Conservation (phyloP, 2,888 invertebrate genomes). For the Zhuqinia jingwanae region DNA sequence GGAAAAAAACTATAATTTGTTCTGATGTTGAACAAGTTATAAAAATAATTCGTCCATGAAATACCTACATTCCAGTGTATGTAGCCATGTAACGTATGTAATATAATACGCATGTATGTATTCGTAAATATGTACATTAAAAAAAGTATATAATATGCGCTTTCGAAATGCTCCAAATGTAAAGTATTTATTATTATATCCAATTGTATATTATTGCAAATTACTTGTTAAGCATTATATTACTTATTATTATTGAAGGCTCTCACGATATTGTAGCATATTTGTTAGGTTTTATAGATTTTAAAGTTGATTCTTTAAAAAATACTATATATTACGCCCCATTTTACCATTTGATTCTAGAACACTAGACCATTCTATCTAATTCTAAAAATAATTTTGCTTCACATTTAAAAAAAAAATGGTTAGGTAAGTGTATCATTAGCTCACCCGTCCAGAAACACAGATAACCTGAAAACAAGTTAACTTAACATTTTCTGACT, state of each 20-base stretch:
- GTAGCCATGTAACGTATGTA: not conserved
- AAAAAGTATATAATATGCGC: not conserved
- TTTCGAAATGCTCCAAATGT: constrained; percentile 64
- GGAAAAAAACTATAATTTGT: not conserved
- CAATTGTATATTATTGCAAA: not conserved
- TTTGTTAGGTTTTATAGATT: too few species aligned
- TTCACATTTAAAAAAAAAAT: not conserved
- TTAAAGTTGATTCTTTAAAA: not conserved
- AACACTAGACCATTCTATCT: not conserved
- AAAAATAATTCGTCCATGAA: constrained; percentile 55
- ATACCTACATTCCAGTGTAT: constrained; percentile 62
- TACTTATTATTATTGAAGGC: not conserved
- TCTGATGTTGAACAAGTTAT: not conserved
- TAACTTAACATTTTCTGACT: too few species aligned
- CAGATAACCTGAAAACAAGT: constrained; percentile 10
- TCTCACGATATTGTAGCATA: too few species aligned
- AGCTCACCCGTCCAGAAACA: constrained; percentile 70
- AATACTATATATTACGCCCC: constrained; percentile 10
- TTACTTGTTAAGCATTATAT: too few species aligned
- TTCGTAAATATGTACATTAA: not conserved
- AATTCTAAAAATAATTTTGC: not conserved
- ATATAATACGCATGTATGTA: not conserved
- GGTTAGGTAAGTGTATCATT: constrained; percentile 66
- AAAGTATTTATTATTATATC: too few species aligned
- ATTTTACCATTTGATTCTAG: not conserved